Evolutionary conservation across 2,797 vertebrate genomes (phyloP).

Genomic region (Calcarius lapponicus): DNA sequence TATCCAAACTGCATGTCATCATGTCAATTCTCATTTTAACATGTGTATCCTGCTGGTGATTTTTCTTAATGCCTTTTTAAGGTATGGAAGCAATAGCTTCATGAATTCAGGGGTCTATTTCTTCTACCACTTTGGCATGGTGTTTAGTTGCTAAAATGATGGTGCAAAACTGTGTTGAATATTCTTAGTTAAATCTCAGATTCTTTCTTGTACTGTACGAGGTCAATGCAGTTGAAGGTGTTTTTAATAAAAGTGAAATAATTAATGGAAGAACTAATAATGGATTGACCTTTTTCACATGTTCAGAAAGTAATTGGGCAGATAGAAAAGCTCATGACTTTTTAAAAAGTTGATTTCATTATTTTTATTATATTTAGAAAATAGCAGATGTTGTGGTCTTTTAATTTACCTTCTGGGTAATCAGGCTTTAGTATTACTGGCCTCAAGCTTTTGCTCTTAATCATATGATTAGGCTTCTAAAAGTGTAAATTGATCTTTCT

Average conservation of each 20-base stretch:
- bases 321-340: not conserved
- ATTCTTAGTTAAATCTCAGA: not conserved
- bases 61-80: not conserved
- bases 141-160: not conserved
- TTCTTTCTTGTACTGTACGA: not conserved
- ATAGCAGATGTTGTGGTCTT: not conserved
- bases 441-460: not conserved
- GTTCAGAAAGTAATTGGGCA: not conserved
- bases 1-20: not conserved
- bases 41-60: not conserved
- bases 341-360: not conserved
- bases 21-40: not conserved
- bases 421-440: not conserved
- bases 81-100: not conserved
- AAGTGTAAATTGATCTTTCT: not conserved
- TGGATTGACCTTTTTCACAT: not conserved
- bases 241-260: not conserved
- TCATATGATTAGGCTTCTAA: not conserved
- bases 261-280: not conserved
- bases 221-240: rapidly evolving
- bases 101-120: not conserved
- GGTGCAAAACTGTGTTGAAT: not conserved
- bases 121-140: not conserved
- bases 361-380: not conserved
- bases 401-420: not conserved